Evolutionary conservation across 2,113 vertebrate genomes (phyloP), one percentile per base, ranked within the genome.

Genomic region (Nycticryphes semicollaris): DNA sequence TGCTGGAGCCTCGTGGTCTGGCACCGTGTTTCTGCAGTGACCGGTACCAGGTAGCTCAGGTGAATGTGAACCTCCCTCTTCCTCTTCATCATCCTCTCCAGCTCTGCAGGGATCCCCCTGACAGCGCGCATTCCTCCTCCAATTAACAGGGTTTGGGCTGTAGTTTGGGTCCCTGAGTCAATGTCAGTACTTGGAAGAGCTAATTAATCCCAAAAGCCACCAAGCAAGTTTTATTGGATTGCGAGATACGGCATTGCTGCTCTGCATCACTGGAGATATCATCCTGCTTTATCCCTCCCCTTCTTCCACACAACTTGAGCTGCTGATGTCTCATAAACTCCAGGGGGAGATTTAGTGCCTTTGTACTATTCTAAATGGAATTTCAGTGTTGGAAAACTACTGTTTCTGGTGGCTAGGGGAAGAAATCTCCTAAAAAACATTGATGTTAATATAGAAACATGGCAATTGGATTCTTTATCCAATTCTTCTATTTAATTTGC

Each of bases 11-110:
- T 66, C 28, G 12, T 27, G 63, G 27, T 31, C 35, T 37, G 53
- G 51, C 54, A 5, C 28, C 1, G 0, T 13, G 12, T 57, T 73
- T 47, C n/a, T 48, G 56, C 4, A 0, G 27, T 7, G 50, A 1
- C 48, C 0, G 0, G 18, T 64, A 70, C 54, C 57, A 43, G 70
- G 10, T 47, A 2, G 21, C 37, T 62, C n/a, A 13, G 82, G 4
- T 35, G 70, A 56, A 21, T 5, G 19, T 24, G 22, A 84, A 27
- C 20, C 22, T 75, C 8, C 21, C 22, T 43, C 39, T 27, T 90
- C 21, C 22, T 43, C 39, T 27, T 90, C 4, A 0, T 28, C 19
- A 2, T 28, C 20, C 18, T 25, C 21, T 23, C 25, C 35, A 25
- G 56, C 13, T 18, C 53, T 31, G 20, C 64, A 20, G 70, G 39